phyloP scores from a whole-genome alignment of 1,140 invertebrate species.

The Drosophila seguyi region DNA sequence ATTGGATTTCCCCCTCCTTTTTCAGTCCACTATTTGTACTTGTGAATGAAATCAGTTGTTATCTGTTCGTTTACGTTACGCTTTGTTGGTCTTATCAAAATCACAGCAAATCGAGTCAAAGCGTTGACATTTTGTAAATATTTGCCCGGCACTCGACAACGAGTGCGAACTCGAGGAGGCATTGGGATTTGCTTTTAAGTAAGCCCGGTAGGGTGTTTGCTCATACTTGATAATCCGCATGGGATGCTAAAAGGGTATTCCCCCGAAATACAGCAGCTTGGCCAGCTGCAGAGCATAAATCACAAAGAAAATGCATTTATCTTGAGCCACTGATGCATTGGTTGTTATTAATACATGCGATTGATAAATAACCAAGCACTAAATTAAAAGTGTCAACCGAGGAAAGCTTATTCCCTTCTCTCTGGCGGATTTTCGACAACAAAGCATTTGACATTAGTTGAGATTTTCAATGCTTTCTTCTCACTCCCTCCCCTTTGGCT shows the following conservation, averaged over 20 bases:
- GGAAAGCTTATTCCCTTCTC: constrained; percentile 8
- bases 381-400: constrained; percentile 65
- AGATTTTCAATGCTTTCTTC: constrained; percentile 70
- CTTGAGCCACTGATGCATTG: constrained; percentile 37
- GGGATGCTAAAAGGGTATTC: constrained; percentile 9
- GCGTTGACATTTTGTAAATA: constrained; percentile 49
- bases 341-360: constrained; percentile 53
- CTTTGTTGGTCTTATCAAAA: constrained; percentile 44
- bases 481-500: neutral
- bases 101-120: constrained; percentile 22
- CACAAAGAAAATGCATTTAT: constrained; percentile 45
- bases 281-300: constrained; percentile 20
- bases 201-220: constrained; percentile 12
- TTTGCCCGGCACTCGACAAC: constrained; percentile 49
- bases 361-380: constrained; percentile 70
- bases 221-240: constrained; percentile 14
- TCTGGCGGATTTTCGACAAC: constrained; percentile 49
- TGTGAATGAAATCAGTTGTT: constrained; percentile 55
- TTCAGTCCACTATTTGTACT: constrained; percentile 3
- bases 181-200: constrained; percentile 1
- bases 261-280: neutral
- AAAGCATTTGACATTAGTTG: constrained; percentile 77
- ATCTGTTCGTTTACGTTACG: constrained; percentile 26
- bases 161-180: constrained; percentile 29
- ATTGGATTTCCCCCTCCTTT: neutral